These are phyloP conservation scores for Tamandua tetradactyla DNA, from an alignment of 2,797 vertebrate species.

Conservation along the genomic window DNA sequence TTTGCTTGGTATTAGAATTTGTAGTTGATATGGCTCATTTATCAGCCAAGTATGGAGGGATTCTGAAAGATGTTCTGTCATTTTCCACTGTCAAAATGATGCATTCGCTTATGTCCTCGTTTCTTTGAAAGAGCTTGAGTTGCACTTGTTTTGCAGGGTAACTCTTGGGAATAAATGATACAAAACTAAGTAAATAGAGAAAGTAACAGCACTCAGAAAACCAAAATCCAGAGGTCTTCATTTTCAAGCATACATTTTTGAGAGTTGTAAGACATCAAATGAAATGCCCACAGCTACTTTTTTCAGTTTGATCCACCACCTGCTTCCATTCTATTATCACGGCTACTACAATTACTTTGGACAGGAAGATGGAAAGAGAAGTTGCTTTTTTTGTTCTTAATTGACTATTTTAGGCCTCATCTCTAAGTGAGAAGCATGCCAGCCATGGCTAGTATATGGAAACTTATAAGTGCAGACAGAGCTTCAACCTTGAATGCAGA, in stretches of 20 bases:
- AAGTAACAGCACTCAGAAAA: slow-evolving; percentile 1
- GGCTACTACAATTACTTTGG: not conserved
- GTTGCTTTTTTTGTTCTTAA: not conserved
- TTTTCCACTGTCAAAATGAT: slow-evolving; percentile 79
- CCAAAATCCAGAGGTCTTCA: not conserved
- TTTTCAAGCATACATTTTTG: slow-evolving; percentile 17
- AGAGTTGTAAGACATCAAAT: not conserved
- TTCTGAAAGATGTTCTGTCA: slow-evolving; percentile 77
- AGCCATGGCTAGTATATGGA: not conserved
- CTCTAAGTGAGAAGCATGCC: not conserved
- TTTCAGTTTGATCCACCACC: not conserved
- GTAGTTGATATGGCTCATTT: slow-evolving; percentile 74
- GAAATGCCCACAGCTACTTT: not conserved
- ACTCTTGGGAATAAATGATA: slow-evolving; percentile 67
- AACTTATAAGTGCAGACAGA: not conserved
- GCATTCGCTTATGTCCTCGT: slow-evolving; percentile 62
- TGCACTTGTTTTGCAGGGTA: slow-evolving; percentile 71
- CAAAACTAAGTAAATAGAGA: slow-evolving; percentile 62
- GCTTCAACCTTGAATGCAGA: not conserved
- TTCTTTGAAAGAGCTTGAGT: slow-evolving; percentile 76
- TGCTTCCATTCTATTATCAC: not conserved
- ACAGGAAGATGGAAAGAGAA: not conserved
- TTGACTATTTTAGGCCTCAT: not conserved
- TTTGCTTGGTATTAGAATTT: slow-evolving; percentile 70
- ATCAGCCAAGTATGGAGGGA: slow-evolving; percentile 75